Evolutionary conservation across 1,140 invertebrate genomes (phyloP).

Genomic region (Drosophila nigrodunni): DNA sequence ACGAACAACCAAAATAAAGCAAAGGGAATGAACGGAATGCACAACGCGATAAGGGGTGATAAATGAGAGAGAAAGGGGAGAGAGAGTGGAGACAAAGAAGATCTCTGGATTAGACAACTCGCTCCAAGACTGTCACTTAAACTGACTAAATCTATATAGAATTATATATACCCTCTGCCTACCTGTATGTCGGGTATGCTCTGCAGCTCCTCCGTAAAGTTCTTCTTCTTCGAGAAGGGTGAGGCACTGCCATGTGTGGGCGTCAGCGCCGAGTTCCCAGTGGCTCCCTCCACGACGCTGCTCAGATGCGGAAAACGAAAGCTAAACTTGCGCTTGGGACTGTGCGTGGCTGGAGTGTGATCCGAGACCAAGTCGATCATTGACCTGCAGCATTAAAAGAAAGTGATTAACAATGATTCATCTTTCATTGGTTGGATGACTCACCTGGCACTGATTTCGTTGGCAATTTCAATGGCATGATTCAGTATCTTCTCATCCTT

Average conservation of each 20-base stretch:
- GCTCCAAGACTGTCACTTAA: background rate
- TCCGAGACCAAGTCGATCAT: slow-evolving; percentile 92
- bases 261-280: slow-evolving; percentile 47
- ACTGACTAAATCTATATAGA: no score
- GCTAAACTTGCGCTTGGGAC: slow-evolving; percentile 93
- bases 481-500: slow-evolving; percentile 97
- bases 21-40: slow-evolving; percentile 54
- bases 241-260: slow-evolving; percentile 60
- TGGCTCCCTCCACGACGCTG: slow-evolving; percentile 18
- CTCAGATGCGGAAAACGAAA: slow-evolving; percentile 90
- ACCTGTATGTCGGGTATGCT: slow-evolving; percentile 96
- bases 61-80: slow-evolving; percentile 48
- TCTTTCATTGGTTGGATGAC: background rate
- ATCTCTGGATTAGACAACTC: slow-evolving; percentile 53
- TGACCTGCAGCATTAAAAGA: slow-evolving; percentile 85
- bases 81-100: slow-evolving; percentile 49
- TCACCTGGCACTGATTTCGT: slow-evolving; percentile 93
- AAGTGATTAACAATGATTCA: slow-evolving; percentile 7
- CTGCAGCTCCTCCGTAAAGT: slow-evolving; percentile 95
- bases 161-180: background rate
- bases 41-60: slow-evolving; percentile 24
- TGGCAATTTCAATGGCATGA: slow-evolving; percentile 96
- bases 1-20: slow-evolving; percentile 54
- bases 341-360: slow-evolving; percentile 89
- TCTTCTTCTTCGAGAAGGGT: slow-evolving; percentile 87